Base-by-base conservation (phyloP, 2,797 vertebrate genomes). In the Catharus ustulatus region DNA sequence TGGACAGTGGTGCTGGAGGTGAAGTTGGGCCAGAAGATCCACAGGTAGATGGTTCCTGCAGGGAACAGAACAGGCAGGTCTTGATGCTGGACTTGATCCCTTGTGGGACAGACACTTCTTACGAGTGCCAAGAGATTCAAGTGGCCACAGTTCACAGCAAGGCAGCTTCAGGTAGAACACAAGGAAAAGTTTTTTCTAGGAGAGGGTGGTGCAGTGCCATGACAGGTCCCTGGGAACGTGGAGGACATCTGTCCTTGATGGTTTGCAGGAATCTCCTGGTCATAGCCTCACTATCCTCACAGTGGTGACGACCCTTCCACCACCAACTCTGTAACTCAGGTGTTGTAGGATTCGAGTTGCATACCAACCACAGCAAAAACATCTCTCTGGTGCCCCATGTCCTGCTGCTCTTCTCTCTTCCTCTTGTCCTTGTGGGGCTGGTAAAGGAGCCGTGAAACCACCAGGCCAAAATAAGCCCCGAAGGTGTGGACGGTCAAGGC, bases 1-100 rank as follows among this genome's bases (percentile, higher is more conserved):
- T 89, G 96, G 6, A 46, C 89, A 0, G 98, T 98, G 95, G 98
- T 52, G 11, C 98, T 98, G 0, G 99, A 99, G 97, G 98, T 99
- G 93, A 99, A 99, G 91, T 98, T 99, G 34, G 99, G 99, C 99
- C 99, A 99, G 98, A 99, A 99, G 98, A 99, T 98, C 99, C 99
- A 99, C 95, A 99, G 97, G 97, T 97, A 99, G 96, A 99, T 93
- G 58, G 98, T 99, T 69, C 99, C 99, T 99, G 90, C 0, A 0
- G 45, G 49, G 61, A 89, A 27, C 4, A 24, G 43, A 66, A 61
- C 29, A 45, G 49, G 27, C 5, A 64, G 29, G 14, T 27, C 43
- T 68, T 22, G 54, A 10, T 8, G 13, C 7, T 58, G 69, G 24
- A 34, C 14, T 30, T 38, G 54, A 46, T 36, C 9, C n/a, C 20